These are phyloP conservation scores for Saimiri boliviensis DNA, from an alignment of 2,113 vertebrate species.

Conservation along the genomic window DNA sequence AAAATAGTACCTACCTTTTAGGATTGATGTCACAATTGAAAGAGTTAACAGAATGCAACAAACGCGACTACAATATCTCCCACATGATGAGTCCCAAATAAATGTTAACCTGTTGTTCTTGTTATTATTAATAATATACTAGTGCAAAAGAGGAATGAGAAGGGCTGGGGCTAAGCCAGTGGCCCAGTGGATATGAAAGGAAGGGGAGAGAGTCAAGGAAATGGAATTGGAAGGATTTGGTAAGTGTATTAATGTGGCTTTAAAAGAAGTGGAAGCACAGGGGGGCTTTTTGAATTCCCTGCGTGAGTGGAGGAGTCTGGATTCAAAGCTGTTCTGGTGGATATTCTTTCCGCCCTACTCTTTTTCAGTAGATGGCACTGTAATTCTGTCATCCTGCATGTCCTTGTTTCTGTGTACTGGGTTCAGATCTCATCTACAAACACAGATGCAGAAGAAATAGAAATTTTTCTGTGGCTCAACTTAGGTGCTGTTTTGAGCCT, in stretches of 20 bases:
- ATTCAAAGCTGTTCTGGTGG: not conserved
- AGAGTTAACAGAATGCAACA: not conserved
- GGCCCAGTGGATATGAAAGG: not conserved
- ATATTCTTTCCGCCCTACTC: not conserved
- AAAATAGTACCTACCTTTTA: not conserved
- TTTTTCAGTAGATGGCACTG: not conserved
- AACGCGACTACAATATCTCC: not conserved
- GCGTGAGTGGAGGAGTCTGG: not conserved
- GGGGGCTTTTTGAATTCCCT: not conserved
- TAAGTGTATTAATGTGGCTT: not conserved
- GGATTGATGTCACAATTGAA: not conserved
- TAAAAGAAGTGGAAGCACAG: not conserved
- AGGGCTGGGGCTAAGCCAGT: not conserved
- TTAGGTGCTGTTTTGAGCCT: not conserved
- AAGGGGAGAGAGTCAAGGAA: not conserved
- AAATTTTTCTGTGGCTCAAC: not conserved
- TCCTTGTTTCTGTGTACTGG: not conserved
- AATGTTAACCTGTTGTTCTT: not conserved
- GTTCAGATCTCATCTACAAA: not conserved
- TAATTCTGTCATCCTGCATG: not conserved
- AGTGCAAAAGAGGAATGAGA: not conserved
- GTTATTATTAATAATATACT: not conserved
- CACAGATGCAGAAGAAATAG: not conserved
- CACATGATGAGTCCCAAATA: not conserved
- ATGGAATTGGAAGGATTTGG: not conserved